A percentile compares a stretch with the other conserved stretches of the same genome.
These are phyloP conservation scores for Semicossyphus pulcher DNA, from an alignment of 2,113 vertebrate species.

Conservation along the genomic window DNA sequence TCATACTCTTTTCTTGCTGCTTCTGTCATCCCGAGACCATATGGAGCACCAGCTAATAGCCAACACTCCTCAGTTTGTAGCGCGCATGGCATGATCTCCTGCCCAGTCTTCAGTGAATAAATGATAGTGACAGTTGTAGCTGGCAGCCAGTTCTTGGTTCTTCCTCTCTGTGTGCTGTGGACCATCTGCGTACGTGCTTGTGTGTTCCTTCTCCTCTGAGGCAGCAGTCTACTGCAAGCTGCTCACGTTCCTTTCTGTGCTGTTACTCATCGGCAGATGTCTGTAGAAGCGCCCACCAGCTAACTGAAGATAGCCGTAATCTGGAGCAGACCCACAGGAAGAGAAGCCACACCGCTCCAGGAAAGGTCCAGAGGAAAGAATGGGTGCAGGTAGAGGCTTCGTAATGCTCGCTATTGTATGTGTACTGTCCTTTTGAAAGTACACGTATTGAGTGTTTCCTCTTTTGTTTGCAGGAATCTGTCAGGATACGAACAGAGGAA, in stretches of 20 bases:
- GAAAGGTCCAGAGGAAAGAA: slow-evolving; percentile 88
- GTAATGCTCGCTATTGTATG: neutral
- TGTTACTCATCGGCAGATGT: slow-evolving; percentile 77
- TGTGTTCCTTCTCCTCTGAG: slow-evolving; percentile 56
- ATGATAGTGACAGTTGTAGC: slow-evolving; percentile 73
- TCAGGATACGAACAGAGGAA: slow-evolving; percentile 90
- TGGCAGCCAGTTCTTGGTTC: slow-evolving; percentile 43
- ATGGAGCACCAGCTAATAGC: slow-evolving; percentile 41
- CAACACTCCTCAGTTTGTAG: slow-evolving; percentile 49
- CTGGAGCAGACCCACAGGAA: slow-evolving; percentile 50
- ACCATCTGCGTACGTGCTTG: slow-evolving; percentile 70
- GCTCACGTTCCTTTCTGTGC: slow-evolving; percentile 65
- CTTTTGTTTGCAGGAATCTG: slow-evolving; percentile 82
- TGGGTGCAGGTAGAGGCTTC: slow-evolving; percentile 89
- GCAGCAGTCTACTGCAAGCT: slow-evolving; percentile 39
- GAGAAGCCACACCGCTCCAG: slow-evolving; percentile 85
- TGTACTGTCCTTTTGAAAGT: neutral
- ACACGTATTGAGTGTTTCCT: neutral
- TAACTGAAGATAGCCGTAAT: slow-evolving; percentile 66
- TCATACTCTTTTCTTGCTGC: neutral
- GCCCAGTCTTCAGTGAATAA: slow-evolving; percentile 60
- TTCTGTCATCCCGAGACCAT: slow-evolving; percentile 30
- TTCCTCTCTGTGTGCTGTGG: slow-evolving; percentile 51
- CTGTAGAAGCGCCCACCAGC: slow-evolving; percentile 71
- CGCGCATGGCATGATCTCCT: slow-evolving; percentile 38